Conservation (phyloP, 2,113 vertebrate species). For the Burhinus oedicnemus region DNA sequence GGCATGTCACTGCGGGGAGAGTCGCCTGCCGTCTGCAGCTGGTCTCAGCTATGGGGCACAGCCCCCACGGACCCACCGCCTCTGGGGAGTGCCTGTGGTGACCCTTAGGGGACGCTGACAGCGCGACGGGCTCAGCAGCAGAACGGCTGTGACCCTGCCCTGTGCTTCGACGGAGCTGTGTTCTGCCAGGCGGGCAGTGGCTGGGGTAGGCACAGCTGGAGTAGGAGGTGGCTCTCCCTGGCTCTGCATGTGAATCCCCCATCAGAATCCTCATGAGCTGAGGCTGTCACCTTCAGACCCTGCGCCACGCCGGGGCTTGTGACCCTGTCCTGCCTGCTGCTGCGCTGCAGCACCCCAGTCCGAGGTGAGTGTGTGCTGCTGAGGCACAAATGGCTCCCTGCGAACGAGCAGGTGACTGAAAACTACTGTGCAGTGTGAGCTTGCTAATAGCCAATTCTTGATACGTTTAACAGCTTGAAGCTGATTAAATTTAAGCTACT, state of each 20-base stretch:
- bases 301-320: fast-evolving
- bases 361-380: fast-evolving
- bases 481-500: not conserved
- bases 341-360: too few relatives aligned
- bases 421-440: not conserved
- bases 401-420: not conserved
- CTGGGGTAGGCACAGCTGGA: not conserved
- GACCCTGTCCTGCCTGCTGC: not conserved
- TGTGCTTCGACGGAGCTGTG: not conserved
- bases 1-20: fast-evolving
- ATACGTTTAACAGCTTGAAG: not conserved
- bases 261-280: not conserved
- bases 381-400: not conserved
- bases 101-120: too few relatives aligned
- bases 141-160: too few relatives aligned
- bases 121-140: fast-evolving
- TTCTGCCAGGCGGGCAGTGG: not conserved
- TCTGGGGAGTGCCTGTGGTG: not conserved
- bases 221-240: not conserved
- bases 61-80: not conserved
- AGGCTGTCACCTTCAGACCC: too few relatives aligned
- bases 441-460: not conserved
- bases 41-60: not conserved
- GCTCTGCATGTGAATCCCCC: not conserved
- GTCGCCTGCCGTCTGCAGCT: not conserved